Percentiles rank a stretch among this genome's conserved stretches.
Conservation (phyloP, 1,140 invertebrate species). For the Conopomorpha cramerella region DNA sequence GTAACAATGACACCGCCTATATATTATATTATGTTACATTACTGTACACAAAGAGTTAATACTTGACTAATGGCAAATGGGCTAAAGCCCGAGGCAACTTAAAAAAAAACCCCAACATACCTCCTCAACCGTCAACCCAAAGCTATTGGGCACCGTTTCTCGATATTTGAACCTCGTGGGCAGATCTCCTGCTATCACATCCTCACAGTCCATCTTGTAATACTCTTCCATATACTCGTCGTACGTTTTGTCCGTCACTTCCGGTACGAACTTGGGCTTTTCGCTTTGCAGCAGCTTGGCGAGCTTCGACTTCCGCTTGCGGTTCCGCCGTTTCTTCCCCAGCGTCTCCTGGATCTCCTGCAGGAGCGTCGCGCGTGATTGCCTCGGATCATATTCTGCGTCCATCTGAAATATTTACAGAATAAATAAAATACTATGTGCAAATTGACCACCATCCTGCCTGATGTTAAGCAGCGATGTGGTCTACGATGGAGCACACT, state of each 20-base stretch:
- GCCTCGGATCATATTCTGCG: slow-evolving; percentile 76
- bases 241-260: slow-evolving; percentile 72
- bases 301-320: slow-evolving; percentile 70
- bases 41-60: no score
- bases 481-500: no score
- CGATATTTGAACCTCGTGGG: slow-evolving; percentile 94
- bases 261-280: slow-evolving; percentile 85
- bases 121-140: slow-evolving; percentile 89
- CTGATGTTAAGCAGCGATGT: no score
- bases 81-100: no score
- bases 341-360: slow-evolving; percentile 64
- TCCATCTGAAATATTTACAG: slow-evolving; percentile 72
- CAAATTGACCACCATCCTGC: no score
- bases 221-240: slow-evolving; percentile 92
- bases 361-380: slow-evolving; percentile 53
- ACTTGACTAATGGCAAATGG: no score
- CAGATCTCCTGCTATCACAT: slow-evolving; percentile 86
- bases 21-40: neutral
- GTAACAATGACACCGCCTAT: no score
- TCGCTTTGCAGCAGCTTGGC: slow-evolving; percentile 69
- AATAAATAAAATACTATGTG: slow-evolving; percentile 2
- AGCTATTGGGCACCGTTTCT: slow-evolving; percentile 86
- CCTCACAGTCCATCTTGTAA: slow-evolving; percentile 93
- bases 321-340: slow-evolving; percentile 65
- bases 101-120: slow-evolving; percentile 45